Evolutionary conservation across 2,888 invertebrate genomes (phyloP).

Genomic region (Dryocosmus kuriphilus): DNA sequence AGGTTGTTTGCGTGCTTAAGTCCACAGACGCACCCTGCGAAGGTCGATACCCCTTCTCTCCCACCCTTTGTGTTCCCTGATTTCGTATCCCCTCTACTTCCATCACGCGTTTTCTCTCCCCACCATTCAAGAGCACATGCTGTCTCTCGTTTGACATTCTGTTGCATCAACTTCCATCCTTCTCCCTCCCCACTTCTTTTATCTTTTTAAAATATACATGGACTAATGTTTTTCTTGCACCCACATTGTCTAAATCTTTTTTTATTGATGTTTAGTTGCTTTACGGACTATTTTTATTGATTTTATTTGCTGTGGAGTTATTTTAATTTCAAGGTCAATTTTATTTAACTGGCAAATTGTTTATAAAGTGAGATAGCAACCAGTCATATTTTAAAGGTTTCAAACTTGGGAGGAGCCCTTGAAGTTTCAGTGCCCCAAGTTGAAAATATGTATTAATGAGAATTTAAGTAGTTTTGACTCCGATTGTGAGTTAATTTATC

Average conservation of each 20-base stretch:
- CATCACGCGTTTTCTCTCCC: constrained; percentile 35
- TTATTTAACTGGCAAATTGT: no score
- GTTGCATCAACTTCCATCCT: constrained; percentile 34
- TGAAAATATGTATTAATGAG: no score
- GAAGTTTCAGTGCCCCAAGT: background rate
- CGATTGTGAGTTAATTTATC: no score
- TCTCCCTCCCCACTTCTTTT: constrained; percentile 11
- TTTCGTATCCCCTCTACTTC: constrained; percentile 41
- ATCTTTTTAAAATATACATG: background rate
- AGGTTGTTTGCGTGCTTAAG: constrained; percentile 51
- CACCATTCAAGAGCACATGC: constrained; percentile 35
- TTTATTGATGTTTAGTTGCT: background rate
- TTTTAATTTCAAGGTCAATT: background rate
- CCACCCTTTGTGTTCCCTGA: constrained; percentile 42
- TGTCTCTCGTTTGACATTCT: constrained; percentile 45
- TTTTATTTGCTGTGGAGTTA: background rate
- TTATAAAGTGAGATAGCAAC: background rate
- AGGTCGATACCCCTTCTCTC: constrained; percentile 68
- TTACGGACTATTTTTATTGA: background rate
- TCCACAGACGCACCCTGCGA: constrained; percentile 65
- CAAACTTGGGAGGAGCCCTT: background rate
- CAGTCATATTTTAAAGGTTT: background rate
- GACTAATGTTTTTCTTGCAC: background rate
- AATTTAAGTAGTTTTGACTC: no score
- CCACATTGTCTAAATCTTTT: background rate